Evolutionary conservation across 2,113 vertebrate genomes (phyloP).

Genomic region (Clarias gariepinus): DNA sequence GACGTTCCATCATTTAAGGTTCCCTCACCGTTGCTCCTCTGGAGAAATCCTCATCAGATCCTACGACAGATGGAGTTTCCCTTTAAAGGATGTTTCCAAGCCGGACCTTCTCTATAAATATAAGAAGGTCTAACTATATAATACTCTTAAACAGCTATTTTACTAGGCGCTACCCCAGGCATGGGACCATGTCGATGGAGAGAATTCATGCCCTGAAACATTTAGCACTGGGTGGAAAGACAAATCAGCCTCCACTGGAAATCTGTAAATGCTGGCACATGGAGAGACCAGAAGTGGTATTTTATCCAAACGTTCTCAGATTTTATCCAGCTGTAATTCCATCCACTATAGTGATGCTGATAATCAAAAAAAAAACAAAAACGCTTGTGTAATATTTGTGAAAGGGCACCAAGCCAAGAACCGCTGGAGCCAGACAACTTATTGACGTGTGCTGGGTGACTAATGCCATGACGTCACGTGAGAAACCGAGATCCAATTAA

Average conservation of each 20-base stretch:
- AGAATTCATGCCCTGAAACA: not conserved
- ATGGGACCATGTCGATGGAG: not conserved
- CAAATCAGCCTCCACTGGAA: conserved; percentile 12
- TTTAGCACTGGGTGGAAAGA: conserved; percentile 15
- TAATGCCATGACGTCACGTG: conserved; percentile 53
- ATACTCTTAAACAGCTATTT: not conserved
- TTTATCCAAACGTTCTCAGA: not conserved
- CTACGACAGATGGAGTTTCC: not conserved
- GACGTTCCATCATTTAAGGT: not conserved
- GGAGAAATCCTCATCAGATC: not conserved
- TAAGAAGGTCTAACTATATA: not conserved
- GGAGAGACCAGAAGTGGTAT: not conserved
- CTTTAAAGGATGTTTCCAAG: not conserved
- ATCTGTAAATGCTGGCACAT: not conserved
- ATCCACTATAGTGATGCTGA: not conserved
- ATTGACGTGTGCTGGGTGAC: conserved; percentile 62
- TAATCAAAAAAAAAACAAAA: too few species aligned
- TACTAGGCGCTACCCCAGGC: not conserved
- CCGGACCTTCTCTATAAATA: not conserved
- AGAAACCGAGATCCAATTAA: conserved; percentile 14
- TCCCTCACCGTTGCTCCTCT: not conserved
- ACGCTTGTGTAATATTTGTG: not conserved
- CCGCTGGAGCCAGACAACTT: conserved; percentile 52
- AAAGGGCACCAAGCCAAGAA: conserved; percentile 38
- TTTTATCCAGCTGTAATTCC: not conserved